These are phyloP conservation scores for Cephus runcator DNA, from an alignment of 2,888 invertebrate genomes.

Conservation along the genomic window DNA sequence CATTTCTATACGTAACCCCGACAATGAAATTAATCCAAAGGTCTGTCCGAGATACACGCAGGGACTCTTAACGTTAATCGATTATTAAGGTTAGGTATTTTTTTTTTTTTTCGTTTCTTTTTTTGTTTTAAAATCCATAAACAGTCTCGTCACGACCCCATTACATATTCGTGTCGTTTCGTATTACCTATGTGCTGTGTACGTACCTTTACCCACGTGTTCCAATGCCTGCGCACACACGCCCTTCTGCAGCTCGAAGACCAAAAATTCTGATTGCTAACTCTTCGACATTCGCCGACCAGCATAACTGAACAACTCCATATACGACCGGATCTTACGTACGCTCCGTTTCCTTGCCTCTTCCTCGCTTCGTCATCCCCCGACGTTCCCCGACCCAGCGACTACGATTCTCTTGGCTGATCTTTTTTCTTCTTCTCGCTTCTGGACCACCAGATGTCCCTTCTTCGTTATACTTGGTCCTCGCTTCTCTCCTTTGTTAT, in stretches of 20 bases:
- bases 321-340: neutral
- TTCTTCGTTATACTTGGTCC: neutral
- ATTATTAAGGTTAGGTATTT: neutral
- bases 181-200: conserved; percentile 18
- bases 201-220: conserved; percentile 31
- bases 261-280: conserved; percentile 25
- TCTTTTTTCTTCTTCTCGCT: conserved; percentile 6
- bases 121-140: conserved; percentile 8
- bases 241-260: conserved; percentile 6
- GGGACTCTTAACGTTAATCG: neutral
- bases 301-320: neutral
- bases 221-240: conserved; percentile 4
- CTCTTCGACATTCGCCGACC: neutral
- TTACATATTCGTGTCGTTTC: conserved; percentile 31
- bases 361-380: neutral
- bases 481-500: neutral
- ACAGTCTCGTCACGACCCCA: conserved; percentile 3
- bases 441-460: neutral
- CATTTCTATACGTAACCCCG: neutral
- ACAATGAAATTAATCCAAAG: neutral
- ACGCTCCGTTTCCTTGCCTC: neutral
- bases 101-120: neutral
- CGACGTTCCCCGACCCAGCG: neutral
- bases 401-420: neutral
- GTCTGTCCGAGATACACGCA: neutral